Percentiles rank a stretch among this genome's conserved stretches.
These are phyloP conservation scores for Zaprionus ghesquierei DNA, from an alignment of 1,140 invertebrate genomes.

Conservation along the genomic window DNA sequence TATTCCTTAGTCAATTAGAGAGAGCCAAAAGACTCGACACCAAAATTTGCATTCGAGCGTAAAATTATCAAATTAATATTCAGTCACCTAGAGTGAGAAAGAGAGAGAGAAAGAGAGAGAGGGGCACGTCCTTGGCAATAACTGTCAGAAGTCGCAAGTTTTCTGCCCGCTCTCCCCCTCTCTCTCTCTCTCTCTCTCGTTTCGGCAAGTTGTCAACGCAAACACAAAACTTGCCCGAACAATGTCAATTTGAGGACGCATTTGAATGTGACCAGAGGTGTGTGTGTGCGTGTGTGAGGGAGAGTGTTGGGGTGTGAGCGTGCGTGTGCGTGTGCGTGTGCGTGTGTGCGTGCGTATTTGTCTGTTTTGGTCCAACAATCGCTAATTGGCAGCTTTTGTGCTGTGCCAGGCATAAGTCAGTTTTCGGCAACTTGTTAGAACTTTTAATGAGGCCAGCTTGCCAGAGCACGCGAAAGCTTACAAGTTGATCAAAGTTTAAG, in stretches of 20 bases:
- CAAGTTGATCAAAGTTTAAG: neutral
- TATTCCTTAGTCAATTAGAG: constrained; percentile 78
- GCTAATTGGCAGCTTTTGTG: constrained; percentile 62
- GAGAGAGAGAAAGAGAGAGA: neutral
- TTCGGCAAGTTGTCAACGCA: constrained; percentile 70
- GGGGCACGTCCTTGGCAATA: constrained; percentile 43
- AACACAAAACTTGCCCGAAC: constrained; percentile 59
- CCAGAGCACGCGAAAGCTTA: neutral
- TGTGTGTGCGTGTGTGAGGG: neutral
- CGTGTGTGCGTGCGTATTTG: constrained; percentile 2
- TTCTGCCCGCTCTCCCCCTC: neutral
- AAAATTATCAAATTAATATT: constrained; percentile 80
- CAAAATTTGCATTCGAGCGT: constrained; percentile 75
- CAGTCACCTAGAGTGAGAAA: constrained; percentile 33
- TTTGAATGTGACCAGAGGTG: constrained; percentile 48
- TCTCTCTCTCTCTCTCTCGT: constrained; percentile 39
- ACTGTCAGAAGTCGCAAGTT: constrained; percentile 56
- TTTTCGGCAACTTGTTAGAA: neutral
- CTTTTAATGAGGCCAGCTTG: neutral
- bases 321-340: neutral
- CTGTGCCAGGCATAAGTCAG: constrained; percentile 17
- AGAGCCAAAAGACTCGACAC: constrained; percentile 75
- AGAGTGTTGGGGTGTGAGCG: neutral
- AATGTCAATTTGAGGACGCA: constrained; percentile 71
- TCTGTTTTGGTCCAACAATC: constrained; percentile 34